These are phyloP conservation scores for Amphiprion ocellaris DNA, from an alignment of 2,113 vertebrate genomes.

Conservation along the genomic window DNA sequence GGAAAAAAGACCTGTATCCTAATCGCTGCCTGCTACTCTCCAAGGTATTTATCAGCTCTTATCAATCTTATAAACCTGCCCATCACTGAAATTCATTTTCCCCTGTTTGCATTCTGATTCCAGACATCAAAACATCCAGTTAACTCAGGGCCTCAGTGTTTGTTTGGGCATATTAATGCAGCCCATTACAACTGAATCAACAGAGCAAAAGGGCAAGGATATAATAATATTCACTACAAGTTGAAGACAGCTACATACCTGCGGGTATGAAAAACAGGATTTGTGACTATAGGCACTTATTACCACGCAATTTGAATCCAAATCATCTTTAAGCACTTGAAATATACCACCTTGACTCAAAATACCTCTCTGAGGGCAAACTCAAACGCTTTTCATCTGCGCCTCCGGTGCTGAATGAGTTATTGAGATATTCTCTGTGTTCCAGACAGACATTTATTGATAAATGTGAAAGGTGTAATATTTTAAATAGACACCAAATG, in stretches of 20 bases:
- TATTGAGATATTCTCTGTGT: conserved; percentile 32
- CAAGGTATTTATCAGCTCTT: conserved; percentile 51
- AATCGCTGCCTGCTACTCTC: conserved; percentile 39
- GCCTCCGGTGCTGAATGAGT: conserved; percentile 16
- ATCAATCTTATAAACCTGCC: conserved; percentile 42
- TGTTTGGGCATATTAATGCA: conserved; percentile 50
- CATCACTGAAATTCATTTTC: conserved; percentile 51
- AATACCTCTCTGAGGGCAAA: conserved; percentile 12
- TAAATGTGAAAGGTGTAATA: conserved; percentile 28
- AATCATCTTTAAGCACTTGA: conserved; percentile 15
- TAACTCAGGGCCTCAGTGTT: conserved; percentile 47
- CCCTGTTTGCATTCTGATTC: conserved; percentile 48
- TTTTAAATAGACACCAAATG: conserved; percentile 21
- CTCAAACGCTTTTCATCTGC: conserved; percentile 14
- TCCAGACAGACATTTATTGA: conserved; percentile 29
- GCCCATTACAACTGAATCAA: conserved; percentile 65
- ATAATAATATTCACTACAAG: conserved; percentile 32
- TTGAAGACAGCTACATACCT: not conserved
- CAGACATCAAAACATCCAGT: conserved; percentile 58
- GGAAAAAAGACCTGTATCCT: conserved; percentile 21
- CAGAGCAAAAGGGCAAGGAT: conserved; percentile 54
- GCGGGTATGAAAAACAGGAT: not conserved
- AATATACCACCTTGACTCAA: conserved; percentile 30
- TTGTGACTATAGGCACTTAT: not conserved
- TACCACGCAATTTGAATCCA: conserved; percentile 1